Conservation (phyloP, 2,888 invertebrate genomes). For the Tetragonula carbonaria region DNA sequence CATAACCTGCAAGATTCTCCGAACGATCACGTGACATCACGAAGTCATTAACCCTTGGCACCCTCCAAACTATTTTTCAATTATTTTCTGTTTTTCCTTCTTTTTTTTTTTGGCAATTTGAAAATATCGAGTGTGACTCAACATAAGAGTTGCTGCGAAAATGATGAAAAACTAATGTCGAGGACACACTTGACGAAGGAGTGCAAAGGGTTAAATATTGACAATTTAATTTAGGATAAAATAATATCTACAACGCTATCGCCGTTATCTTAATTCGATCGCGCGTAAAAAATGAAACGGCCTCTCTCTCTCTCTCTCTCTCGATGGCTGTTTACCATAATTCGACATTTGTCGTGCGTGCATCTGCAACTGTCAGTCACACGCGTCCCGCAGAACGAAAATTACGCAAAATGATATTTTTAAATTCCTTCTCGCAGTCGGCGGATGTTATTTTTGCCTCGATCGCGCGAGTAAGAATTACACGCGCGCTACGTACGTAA, state of each 20-base stretch:
- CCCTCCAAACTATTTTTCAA: too few relatives aligned
- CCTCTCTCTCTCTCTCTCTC: neutral
- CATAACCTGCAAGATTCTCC: too few relatives aligned
- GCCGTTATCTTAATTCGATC: constrained; percentile 25
- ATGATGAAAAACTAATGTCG: too few relatives aligned
- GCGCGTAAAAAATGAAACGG: constrained; percentile 20
- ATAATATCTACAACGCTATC: neutral
- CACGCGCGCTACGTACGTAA: too few relatives aligned
- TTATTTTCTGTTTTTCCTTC: too few relatives aligned
- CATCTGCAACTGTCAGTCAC: constrained; percentile 15
- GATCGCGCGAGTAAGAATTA: neutral
- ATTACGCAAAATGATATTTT: constrained; percentile 10
- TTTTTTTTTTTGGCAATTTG: too few relatives aligned
- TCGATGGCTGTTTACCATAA: constrained; percentile 23
- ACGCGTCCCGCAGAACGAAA: neutral
- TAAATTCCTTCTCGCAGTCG: constrained; percentile 7
- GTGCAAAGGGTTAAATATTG: neutral
- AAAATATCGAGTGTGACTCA: too few relatives aligned
- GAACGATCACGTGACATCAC: too few relatives aligned
- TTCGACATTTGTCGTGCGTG: constrained; percentile 11
- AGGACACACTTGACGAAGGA: too few relatives aligned
- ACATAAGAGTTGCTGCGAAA: too few relatives aligned
- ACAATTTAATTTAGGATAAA: neutral
- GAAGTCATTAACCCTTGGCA: too few relatives aligned
- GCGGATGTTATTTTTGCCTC: neutral